Evolutionary conservation across 1,140 invertebrate species (phyloP), one percentile per base, ranked within the genome.

Genomic region (Venturia canescens): DNA sequence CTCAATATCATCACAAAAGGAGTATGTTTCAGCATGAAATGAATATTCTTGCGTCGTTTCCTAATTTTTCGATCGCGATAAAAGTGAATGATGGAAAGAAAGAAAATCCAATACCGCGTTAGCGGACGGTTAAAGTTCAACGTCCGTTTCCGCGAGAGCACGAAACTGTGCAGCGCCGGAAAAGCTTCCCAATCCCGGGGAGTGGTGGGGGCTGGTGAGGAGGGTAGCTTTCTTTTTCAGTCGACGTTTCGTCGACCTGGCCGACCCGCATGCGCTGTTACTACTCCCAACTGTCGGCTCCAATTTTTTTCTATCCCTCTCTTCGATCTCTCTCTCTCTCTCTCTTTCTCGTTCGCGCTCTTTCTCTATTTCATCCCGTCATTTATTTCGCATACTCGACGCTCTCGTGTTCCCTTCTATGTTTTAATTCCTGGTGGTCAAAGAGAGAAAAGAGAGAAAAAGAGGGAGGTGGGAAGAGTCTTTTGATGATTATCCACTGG

Each of bases 241-340:
- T 53, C 71, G 26, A 48, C 69, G 34, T 50, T 76, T 38, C 29
- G 57, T 26, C 75, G 57, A 66, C 38, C 57, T 78, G 75, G 34
- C 29, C 38, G 75, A 69, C 77, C 77, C 77, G 77, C 77, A 79
- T 79, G 77, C 77, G 77, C 77, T 27, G 67, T 79, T 50, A 60
- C 78, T 18, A 71, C 69, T 53, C 60, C 69, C 18, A 71, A 31
- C 26, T 57, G 29, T 70, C 6, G 16, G 50, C 11, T 53, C 16
- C 50, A 21, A 15, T 6, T 44, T 29, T 31, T 31, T 31, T 67
- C 26, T 6, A 3, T 60, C 23, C 11, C 18, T 4, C 50, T 53
- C 50, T 53, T 53, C 15, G 2, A 2, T 53, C 21, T 21, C 4
- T n/a, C 53, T 21, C 5, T 57, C 53, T 21, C 53, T 57, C 21